A percentile compares a stretch with the other conserved stretches of the same genome.
Evolutionary conservation across 1,140 invertebrate species (phyloP).

Genomic region (Atta cephalotes): DNA sequence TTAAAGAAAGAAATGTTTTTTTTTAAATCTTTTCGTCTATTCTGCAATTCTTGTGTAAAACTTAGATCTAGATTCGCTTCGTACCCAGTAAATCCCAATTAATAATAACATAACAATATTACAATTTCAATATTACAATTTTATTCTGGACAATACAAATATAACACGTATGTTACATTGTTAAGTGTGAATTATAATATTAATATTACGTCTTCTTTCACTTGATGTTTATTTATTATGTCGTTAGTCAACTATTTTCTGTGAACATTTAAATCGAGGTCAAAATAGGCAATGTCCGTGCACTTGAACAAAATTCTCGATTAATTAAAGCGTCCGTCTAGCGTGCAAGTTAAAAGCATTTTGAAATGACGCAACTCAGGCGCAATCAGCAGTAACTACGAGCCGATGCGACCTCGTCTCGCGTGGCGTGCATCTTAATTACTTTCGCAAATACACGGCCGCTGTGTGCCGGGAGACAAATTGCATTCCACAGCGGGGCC

Average conservation of each 20-base stretch:
- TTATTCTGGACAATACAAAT: no score
- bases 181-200: no score
- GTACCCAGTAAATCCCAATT: no score
- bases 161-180: no score
- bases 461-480: constrained; percentile 49
- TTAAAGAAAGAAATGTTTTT: neutral
- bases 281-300: neutral
- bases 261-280: neutral
- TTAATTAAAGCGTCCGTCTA: constrained; percentile 34
- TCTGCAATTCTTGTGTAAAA: neutral
- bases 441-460: constrained; percentile 20
- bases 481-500: constrained; percentile 63
- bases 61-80: neutral
- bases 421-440: constrained; percentile 62
- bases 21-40: neutral
- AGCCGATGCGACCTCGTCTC: constrained; percentile 29
- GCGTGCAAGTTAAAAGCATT: neutral
- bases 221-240: no score
- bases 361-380: constrained; percentile 16
- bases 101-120: no score
- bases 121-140: no score
- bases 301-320: constrained; percentile 19
- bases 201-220: no score
- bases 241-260: neutral
- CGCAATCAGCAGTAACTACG: constrained; percentile 35